Conservation (phyloP, 2,113 vertebrate species). For the Percina caprodes region DNA sequence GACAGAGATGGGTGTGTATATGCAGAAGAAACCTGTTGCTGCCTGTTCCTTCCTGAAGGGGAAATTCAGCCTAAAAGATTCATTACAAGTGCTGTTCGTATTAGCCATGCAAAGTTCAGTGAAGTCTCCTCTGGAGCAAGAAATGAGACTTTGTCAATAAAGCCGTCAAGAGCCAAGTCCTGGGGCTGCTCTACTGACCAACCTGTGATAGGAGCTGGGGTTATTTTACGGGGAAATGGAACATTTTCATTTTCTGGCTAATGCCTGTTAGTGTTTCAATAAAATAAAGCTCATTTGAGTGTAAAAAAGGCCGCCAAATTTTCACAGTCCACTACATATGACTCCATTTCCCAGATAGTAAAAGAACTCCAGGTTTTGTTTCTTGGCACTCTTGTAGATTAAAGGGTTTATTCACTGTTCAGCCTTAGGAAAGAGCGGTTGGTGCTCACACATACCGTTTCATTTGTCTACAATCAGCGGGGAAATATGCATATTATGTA, state of each 20-base stretch:
- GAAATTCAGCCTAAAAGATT: constrained; percentile 27
- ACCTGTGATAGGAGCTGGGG: constrained; percentile 14
- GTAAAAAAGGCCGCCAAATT: constrained; percentile 54
- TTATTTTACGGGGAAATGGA: constrained; percentile 44
- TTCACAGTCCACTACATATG: constrained; percentile 23
- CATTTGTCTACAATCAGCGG: constrained; percentile 11
- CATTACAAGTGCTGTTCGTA: constrained; percentile 41
- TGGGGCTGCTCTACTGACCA: constrained; percentile 58
- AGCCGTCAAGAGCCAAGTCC: constrained; percentile 47
- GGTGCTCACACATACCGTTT: constrained; percentile 11
- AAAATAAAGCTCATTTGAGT: constrained; percentile 48
- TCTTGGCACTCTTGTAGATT: neutral
- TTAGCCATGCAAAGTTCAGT: constrained; percentile 41
- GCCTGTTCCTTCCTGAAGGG: constrained; percentile 13
- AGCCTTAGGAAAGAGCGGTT: constrained; percentile 10
- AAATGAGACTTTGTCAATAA: constrained; percentile 66
- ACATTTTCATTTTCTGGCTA: constrained; percentile 50
- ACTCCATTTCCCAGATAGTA: constrained; percentile 19
- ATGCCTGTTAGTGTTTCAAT: constrained; percentile 56
- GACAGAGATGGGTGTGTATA: neutral
- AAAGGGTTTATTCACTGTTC: constrained; percentile 21
- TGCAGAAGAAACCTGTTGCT: constrained; percentile 7
- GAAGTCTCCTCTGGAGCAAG: constrained; percentile 59
- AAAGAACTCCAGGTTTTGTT: constrained; percentile 30
- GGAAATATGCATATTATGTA: neutral